Evolutionary conservation across 2,113 vertebrate species (phyloP).

Genomic region (Phasianus colchicus): DNA sequence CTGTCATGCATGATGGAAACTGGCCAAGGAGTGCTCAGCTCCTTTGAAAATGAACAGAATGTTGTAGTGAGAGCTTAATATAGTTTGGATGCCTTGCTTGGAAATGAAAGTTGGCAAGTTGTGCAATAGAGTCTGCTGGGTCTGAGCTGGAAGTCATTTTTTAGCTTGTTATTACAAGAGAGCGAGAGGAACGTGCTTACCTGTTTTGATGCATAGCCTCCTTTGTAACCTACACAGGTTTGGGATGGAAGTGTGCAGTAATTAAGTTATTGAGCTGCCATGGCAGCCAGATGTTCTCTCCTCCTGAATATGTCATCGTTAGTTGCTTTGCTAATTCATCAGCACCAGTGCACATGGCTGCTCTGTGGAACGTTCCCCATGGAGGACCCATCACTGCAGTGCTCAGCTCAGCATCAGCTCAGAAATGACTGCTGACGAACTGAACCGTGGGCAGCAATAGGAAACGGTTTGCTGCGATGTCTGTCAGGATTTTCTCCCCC

Average conservation of each 20-base stretch:
- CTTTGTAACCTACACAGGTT: neutral
- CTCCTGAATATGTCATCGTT: neutral
- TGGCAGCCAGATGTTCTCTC: neutral
- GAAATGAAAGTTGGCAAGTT: neutral
- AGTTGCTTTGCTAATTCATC: neutral
- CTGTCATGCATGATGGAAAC: neutral
- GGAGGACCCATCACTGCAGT: neutral
- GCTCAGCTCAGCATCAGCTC: neutral
- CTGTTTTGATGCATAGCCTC: too few relatives aligned
- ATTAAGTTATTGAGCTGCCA: too few relatives aligned
- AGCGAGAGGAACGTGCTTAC: neutral
- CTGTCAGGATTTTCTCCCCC: neutral
- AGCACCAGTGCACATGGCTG: neutral
- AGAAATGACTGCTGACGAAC: neutral
- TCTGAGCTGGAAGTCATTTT: neutral
- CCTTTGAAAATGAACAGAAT: neutral
- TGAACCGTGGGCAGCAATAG: neutral
- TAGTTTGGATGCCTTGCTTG: neutral
- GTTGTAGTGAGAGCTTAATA: neutral
- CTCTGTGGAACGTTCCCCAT: accelerated
- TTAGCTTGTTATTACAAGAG: neutral
- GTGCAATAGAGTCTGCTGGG: neutral
- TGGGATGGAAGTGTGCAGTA: neutral
- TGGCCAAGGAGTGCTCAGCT: neutral
- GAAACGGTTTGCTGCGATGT: neutral